Percentiles rank a stretch among this genome's conserved stretches.
Evolutionary conservation across 2,797 vertebrate genomes (phyloP).

Genomic region (Sebastes jordani): DNA sequence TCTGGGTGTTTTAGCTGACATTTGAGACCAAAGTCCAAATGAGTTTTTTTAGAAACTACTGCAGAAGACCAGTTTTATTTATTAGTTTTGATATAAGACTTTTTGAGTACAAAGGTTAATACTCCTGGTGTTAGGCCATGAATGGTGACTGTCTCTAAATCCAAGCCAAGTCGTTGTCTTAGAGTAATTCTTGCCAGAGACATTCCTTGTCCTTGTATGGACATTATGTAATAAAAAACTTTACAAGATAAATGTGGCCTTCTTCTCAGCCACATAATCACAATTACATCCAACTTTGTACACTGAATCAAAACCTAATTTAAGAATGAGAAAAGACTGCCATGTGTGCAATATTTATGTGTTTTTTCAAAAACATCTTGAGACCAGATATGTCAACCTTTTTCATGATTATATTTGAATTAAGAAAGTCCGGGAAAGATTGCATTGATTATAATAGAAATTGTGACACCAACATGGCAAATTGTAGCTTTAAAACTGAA

Average conservation of each 20-base stretch:
- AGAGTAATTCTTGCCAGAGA: neutral
- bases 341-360: neutral
- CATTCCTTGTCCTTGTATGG: conserved; percentile 56
- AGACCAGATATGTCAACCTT: neutral
- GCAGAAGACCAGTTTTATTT: neutral
- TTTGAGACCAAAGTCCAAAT: conserved; percentile 40
- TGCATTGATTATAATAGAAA: neutral
- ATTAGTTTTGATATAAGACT: neutral
- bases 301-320: conserved; percentile 1
- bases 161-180: neutral
- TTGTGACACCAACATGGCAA: neutral
- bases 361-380: neutral
- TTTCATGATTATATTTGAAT: neutral
- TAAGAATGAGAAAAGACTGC: neutral
- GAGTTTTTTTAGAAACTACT: conserved; percentile 26
- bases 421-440: neutral
- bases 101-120: neutral
- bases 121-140: neutral
- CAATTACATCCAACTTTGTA: neutral
- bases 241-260: neutral
- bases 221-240: neutral
- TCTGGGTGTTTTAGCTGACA: conserved; percentile 41
- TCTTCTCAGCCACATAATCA: neutral
- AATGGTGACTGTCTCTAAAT: neutral
- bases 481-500: neutral